A percentile compares a stretch with the other conserved stretches of the same genome.
Evolutionary conservation across 1,140 invertebrate genomes (phyloP).

Genomic region (Sycobia sp.): DNA sequence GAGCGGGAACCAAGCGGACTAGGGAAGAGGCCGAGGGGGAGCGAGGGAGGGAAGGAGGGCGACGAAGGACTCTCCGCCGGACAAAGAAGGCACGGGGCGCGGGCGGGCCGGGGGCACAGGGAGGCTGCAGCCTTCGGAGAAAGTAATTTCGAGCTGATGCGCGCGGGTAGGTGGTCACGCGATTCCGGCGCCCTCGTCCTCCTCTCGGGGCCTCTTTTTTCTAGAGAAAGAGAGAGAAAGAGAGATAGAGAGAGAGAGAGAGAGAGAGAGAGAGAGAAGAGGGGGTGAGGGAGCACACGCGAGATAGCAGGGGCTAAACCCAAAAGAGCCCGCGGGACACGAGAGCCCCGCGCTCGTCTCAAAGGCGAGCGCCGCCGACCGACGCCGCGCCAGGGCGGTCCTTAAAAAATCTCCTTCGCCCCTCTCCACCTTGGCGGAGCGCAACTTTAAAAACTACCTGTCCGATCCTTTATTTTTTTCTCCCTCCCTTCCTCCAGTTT

Average conservation of each 20-base stretch:
- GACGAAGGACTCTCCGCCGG: too few relatives aligned
- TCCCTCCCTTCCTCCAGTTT: not conserved
- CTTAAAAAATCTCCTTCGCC: too few relatives aligned
- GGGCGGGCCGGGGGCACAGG: conserved; percentile 33
- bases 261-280: conserved; percentile 38
- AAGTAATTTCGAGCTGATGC: conserved; percentile 54
- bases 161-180: conserved; percentile 54
- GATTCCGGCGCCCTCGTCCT: conserved; percentile 42
- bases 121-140: conserved; percentile 49
- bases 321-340: conserved; percentile 9
- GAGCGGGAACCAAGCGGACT: too few relatives aligned
- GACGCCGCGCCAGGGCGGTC: too few relatives aligned
- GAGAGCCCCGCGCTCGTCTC: not conserved
- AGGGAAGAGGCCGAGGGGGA: too few relatives aligned
- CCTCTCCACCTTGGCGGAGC: not conserved
- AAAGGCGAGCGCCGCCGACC: not conserved
- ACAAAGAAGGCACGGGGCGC: conserved; percentile 30
- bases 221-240: too few relatives aligned
- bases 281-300: too few relatives aligned
- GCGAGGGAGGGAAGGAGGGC: too few relatives aligned
- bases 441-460: conserved; percentile 34
- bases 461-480: not conserved
- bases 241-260: too few relatives aligned
- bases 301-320: too few relatives aligned
- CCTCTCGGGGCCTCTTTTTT: not conserved